Base-by-base conservation (phyloP, 2,888 invertebrate species). In the Lasioglossum calceatum region DNA sequence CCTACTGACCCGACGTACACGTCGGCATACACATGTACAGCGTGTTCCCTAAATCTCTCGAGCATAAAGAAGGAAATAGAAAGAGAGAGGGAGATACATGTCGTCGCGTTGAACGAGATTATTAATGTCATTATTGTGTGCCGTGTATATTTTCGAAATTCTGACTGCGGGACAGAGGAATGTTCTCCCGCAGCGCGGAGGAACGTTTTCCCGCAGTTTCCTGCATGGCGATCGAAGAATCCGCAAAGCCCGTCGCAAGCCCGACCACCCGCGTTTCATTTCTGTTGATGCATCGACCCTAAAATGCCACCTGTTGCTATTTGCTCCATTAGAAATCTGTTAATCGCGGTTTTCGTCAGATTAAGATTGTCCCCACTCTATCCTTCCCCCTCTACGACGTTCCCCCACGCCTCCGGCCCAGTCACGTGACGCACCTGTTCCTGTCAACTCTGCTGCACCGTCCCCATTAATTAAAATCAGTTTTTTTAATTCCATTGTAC, bases 41-140 rank as follows among this genome's bases (percentile, higher is more conserved):
- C 32, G 19, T 19, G 64, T 32, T 64, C 64, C 64, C 64, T 64
- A 64, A 64, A 64, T 64, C 64, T 64, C 64, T 64, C 64, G 64
- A 64, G 64, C 64, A 32, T 64, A 32, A 32, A 64, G 64, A 7
- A 19, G 2, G 64, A 32, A n/a, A 32, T 32, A 64, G 32, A 64
- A 19, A 32, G 61, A 12, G 4, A 58, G 61, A 4, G 32, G n/a
- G 16, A 64, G 64, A 32, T 1, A 32, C 19, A 14, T 5, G 32
- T 64, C 32, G 19, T 8, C 32, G 19, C 7, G 32, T 64, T 16
- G 64, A 32, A 32, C 16, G 32, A 32, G 16, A 32, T 64, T 19
- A 64, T 64, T 64, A 64, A 64, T 36, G 64, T 19, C 64, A 36
- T 64, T 32, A 16, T 27, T 16, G 27, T 16, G 16, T 16, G 36